A percentile compares a stretch with the other conserved stretches of the same genome.
Conservation (phyloP, 2,797 vertebrate genomes). For the Oceanodroma leucorhoa region DNA sequence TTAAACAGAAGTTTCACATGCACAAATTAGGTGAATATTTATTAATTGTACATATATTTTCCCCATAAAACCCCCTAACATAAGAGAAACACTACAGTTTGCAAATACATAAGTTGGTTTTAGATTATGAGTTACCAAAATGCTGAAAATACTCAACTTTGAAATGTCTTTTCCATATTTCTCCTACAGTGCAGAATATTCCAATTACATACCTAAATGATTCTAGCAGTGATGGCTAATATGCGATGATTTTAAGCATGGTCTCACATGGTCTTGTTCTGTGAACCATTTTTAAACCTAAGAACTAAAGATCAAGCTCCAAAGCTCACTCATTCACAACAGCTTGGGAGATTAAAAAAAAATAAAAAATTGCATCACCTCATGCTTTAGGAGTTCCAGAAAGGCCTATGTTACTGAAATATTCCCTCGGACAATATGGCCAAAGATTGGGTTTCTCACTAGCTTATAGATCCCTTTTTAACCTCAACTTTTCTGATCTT, state of each 20-base stretch:
- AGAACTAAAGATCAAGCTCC: neutral
- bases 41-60: neutral
- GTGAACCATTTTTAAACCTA: neutral
- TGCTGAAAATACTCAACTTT: neutral
- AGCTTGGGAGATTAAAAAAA: neutral
- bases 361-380: neutral
- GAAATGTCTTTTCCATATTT: neutral
- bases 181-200: neutral
- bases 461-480: neutral
- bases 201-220: neutral
- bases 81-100: neutral
- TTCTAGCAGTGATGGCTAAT: neutral
- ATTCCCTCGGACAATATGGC: neutral
- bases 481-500: neutral
- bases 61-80: neutral
- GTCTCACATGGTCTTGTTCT: neutral
- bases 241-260: neutral
- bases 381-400: neutral
- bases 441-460: neutral
- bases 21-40: neutral
- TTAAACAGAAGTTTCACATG: neutral
- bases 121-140: neutral
- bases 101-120: neutral
- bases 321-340: neutral
- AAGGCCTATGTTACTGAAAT: neutral